phyloP scores from a whole-genome alignment of 2,113 vertebrate genomes.

The Bostrychus sinensis region DNA sequence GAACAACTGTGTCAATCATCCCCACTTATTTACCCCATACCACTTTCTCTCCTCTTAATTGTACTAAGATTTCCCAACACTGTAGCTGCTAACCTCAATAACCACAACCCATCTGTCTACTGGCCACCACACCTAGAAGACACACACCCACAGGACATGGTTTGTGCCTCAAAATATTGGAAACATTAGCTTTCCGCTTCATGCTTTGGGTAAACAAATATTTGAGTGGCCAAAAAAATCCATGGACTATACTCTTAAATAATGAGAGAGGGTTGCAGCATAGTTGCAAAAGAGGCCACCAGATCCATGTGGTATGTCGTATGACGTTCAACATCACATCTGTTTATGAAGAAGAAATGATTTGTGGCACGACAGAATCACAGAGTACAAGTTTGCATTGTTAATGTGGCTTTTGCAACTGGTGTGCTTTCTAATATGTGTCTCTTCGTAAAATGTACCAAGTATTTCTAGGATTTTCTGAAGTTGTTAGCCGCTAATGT shows the following conservation, averaged over 20 bases:
- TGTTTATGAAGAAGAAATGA: conserved; percentile 13
- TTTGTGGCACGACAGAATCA: conserved; percentile 7
- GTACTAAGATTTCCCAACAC: conserved; percentile 38
- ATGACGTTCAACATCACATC: conserved; percentile 13
- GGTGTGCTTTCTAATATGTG: conserved; percentile 2
- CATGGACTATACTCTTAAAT: conserved; percentile 33
- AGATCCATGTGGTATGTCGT: conserved; percentile 10
- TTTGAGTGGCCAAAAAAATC: conserved; percentile 45
- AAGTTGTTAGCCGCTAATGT: not conserved
- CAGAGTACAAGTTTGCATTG: conserved; percentile 3
- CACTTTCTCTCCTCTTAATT: conserved; percentile 25
- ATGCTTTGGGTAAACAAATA: conserved; percentile 58
- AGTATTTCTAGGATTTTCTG: not conserved
- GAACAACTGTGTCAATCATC: conserved; percentile 14
- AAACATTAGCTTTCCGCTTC: conserved; percentile 49
- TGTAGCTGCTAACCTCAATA: conserved; percentile 38
- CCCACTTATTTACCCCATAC: not conserved
- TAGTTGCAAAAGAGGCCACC: conserved; percentile 21
- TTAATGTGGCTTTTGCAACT: conserved; percentile 6
- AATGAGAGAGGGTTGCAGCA: conserved; percentile 26
- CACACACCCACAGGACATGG: conserved; percentile 59
- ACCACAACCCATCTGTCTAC: conserved; percentile 57
- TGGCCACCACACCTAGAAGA: conserved; percentile 58
- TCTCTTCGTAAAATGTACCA: not conserved
- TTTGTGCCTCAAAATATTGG: conserved; percentile 48